Conservation (phyloP, 2,113 vertebrate species). For the Sander vitreus region DNA sequence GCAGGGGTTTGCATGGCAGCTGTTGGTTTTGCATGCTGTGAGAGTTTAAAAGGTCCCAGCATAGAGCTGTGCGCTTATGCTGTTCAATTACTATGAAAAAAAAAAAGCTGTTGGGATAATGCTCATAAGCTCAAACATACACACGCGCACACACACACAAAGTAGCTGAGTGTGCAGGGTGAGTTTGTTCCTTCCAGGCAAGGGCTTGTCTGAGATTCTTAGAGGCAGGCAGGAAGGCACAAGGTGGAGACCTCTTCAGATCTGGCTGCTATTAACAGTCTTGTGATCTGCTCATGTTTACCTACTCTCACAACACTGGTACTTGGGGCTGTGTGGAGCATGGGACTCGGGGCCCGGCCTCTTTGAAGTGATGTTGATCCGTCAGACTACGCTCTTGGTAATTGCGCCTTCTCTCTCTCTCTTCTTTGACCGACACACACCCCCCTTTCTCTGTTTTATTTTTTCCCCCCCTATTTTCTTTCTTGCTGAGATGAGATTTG, state of each 20-base stretch:
- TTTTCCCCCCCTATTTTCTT: slow-evolving; percentile 19
- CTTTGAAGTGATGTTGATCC: slow-evolving; percentile 87
- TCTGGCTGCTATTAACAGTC: slow-evolving; percentile 83
- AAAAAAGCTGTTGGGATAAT: slow-evolving; percentile 56
- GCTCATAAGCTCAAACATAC: slow-evolving; percentile 22
- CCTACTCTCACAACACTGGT: slow-evolving; percentile 79
- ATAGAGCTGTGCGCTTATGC: slow-evolving; percentile 40
- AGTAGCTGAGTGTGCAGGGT: slow-evolving; percentile 65
- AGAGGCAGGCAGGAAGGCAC: slow-evolving; percentile 75
- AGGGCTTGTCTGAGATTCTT: slow-evolving; percentile 73
- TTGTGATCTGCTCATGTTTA: slow-evolving; percentile 86
- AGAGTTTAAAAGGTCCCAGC: slow-evolving; percentile 58
- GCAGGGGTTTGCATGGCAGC: slow-evolving; percentile 41
- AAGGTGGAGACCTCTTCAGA: slow-evolving; percentile 86
- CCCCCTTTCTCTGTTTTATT: background rate
- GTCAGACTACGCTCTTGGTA: slow-evolving; percentile 83
- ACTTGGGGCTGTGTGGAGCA: slow-evolving; percentile 77
- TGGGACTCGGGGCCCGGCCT: slow-evolving; percentile 67
- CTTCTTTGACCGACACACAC: slow-evolving; percentile 41
- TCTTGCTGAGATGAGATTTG: slow-evolving; percentile 50
- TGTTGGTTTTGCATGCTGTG: slow-evolving; percentile 54
- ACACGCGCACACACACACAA: slow-evolving; percentile 21
- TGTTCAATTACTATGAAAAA: slow-evolving; percentile 48
- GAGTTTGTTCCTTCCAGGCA: slow-evolving; percentile 73
- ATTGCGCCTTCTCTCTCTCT: slow-evolving; percentile 71